Evolutionary conservation across 2,888 invertebrate genomes (phyloP).

Genomic region (Diaphora mendica): DNA sequence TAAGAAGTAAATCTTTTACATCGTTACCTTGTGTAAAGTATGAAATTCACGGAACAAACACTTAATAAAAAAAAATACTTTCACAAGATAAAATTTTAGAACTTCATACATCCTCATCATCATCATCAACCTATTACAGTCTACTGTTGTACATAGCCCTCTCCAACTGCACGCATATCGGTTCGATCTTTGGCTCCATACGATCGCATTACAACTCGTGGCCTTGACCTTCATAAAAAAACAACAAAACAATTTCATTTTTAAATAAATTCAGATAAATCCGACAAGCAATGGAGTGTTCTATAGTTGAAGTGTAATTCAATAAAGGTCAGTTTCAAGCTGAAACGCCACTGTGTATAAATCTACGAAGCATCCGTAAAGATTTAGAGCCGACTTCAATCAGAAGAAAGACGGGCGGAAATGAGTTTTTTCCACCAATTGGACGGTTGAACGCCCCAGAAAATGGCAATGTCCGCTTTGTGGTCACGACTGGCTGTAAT

Average conservation of each 20-base stretch:
- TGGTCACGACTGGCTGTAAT: conserved; percentile 4
- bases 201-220: background rate
- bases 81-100: background rate
- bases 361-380: background rate
- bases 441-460: conserved; percentile 12
- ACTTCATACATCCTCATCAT: background rate
- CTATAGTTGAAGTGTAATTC: background rate
- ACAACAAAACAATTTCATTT: background rate
- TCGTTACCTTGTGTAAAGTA: no score
- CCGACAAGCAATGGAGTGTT: background rate
- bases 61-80: no score
- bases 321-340: conserved; percentile 4
- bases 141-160: no score
- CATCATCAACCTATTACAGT: no score
- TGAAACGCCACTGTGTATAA: conserved; percentile 1
- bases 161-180: no score
- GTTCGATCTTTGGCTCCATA: no score
- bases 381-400: conserved; percentile 6
- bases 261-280: background rate
- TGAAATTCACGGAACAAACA: no score
- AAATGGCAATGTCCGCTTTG: conserved; percentile 26
- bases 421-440: conserved; percentile 13
- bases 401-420: conserved; percentile 14
- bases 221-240: background rate
- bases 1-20: no score